Conservation (phyloP, 2,888 invertebrate genomes). For the Dryomyza anilis region DNA sequence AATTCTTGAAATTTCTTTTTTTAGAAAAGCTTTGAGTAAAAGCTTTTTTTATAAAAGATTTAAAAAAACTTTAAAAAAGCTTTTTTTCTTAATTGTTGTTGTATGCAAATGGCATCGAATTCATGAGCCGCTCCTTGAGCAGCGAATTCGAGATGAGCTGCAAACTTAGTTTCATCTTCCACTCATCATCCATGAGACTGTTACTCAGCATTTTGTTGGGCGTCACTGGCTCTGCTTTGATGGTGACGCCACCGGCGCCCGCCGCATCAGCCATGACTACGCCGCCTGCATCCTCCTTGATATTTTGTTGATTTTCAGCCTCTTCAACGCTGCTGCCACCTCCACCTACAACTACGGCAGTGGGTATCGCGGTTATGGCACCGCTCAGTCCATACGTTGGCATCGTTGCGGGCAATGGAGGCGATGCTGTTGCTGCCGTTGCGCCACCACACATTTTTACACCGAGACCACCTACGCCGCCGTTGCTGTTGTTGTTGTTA, state of each 20-base stretch:
- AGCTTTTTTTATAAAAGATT: too few species aligned
- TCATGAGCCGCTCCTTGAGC: conserved; percentile 59
- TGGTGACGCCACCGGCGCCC: conserved; percentile 8
- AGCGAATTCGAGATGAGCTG: conserved; percentile 60
- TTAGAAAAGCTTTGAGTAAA: too few species aligned
- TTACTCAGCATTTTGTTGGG: conserved; percentile 41
- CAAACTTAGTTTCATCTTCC: conserved; percentile 61
- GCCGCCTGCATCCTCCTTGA: not conserved
- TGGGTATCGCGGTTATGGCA: conserved; percentile 56
- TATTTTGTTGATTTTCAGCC: conserved; percentile 18
- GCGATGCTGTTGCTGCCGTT: not conserved
- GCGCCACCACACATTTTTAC: not conserved
- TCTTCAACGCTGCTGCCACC: conserved; percentile 35
- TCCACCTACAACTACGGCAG: conserved; percentile 49
- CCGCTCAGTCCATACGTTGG: conserved; percentile 56
- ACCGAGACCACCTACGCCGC: not conserved
- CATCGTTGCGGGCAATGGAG: conserved; percentile 44
- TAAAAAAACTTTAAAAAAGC: not conserved
- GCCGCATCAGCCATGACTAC: not conserved
- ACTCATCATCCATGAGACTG: conserved; percentile 54
- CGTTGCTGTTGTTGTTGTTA: not conserved
- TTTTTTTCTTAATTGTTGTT: conserved; percentile 53
- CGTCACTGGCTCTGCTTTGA: conserved; percentile 47
- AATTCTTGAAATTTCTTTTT: not conserved
- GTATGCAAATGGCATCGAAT: conserved; percentile 60